Evolutionary conservation across 2,888 invertebrate genomes (phyloP).

Genomic region (Thalpophila matura): DNA sequence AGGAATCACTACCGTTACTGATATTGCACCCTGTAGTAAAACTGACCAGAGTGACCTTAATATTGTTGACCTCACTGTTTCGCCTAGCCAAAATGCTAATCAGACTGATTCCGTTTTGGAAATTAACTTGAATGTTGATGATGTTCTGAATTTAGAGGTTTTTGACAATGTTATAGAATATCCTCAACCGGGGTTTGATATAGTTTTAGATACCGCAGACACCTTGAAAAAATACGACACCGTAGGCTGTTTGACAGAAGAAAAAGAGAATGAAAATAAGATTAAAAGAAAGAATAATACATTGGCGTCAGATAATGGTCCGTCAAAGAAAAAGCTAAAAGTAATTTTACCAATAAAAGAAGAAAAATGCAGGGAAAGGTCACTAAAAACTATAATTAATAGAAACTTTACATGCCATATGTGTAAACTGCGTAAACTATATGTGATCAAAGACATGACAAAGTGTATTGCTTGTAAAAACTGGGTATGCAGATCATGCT

Average conservation of each 20-base stretch:
- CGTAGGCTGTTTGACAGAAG: slow-evolving; percentile 15
- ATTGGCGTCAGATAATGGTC: slow-evolving; percentile 8
- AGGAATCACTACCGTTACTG: slow-evolving; percentile 8
- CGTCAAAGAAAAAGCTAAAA: slow-evolving; percentile 21
- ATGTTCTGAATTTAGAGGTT: slow-evolving; percentile 19
- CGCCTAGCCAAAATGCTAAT: slow-evolving; percentile 12
- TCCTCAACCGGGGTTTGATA: slow-evolving; percentile 16
- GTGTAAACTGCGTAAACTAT: slow-evolving; percentile 16
- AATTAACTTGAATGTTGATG: slow-evolving; percentile 10
- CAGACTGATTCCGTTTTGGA: slow-evolving; percentile 15
- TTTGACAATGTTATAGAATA: slow-evolving; percentile 19
- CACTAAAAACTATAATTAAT: slow-evolving; percentile 27
- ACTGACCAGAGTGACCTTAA: slow-evolving; percentile 13
- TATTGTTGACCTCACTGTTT: slow-evolving; percentile 16
- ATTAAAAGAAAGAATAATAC: slow-evolving; percentile 15
- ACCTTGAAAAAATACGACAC: slow-evolving; percentile 14
- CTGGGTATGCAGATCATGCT: slow-evolving; percentile 34
- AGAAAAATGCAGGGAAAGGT: slow-evolving; percentile 16
- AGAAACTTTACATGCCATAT: slow-evolving; percentile 25
- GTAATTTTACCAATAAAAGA: slow-evolving; percentile 19
- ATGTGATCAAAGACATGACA: slow-evolving; percentile 25
- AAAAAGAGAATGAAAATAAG: slow-evolving; percentile 18
- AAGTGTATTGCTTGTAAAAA: slow-evolving; percentile 39
- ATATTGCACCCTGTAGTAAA: slow-evolving; percentile 11
- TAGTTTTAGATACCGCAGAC: slow-evolving; percentile 14